These are phyloP conservation scores for Trissolcus brochymenae DNA, from an alignment of 2,888 invertebrate species.

Conservation along the genomic window DNA sequence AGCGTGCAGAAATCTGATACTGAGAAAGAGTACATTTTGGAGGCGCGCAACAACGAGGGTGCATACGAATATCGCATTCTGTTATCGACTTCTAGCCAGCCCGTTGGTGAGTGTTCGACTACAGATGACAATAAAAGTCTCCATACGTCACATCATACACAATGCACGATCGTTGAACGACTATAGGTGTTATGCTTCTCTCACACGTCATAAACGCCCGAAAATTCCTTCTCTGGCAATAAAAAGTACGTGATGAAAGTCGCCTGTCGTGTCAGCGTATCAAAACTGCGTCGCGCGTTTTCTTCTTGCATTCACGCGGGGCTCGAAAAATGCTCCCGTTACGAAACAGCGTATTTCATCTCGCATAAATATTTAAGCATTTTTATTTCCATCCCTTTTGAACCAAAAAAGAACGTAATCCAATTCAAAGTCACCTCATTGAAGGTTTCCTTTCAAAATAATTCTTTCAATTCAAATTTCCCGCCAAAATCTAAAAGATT, in stretches of 20 bases:
- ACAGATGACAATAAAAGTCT: constrained; percentile 30
- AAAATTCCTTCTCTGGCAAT: constrained; percentile 45
- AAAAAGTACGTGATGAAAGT: constrained; percentile 46
- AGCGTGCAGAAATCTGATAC: constrained; percentile 86
- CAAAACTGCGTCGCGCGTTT: constrained; percentile 13
- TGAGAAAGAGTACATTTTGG: constrained; percentile 83
- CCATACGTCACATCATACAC: constrained; percentile 53
- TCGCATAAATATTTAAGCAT: constrained; percentile 27
- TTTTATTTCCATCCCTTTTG: background rate
- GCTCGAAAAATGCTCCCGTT: constrained; percentile 15
- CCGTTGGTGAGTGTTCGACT: constrained; percentile 77
- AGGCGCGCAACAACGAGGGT: constrained; percentile 84
- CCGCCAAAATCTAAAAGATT: too few species aligned
- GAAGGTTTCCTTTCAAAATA: too few species aligned
- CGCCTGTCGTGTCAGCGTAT: constrained; percentile 39
- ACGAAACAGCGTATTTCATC: constrained; percentile 38
- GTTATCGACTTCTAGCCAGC: constrained; percentile 83
- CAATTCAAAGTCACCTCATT: too few species aligned
- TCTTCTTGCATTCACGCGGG: constrained; percentile 35
- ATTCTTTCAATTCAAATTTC: too few species aligned
- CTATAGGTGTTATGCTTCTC: constrained; percentile 49
- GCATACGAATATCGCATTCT: constrained; percentile 81
- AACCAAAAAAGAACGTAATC: too few species aligned
- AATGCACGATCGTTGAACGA: constrained; percentile 56
- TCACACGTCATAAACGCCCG: constrained; percentile 51